Percentiles rank a stretch among this genome's conserved stretches.
Evolutionary conservation across 2,888 invertebrate genomes (phyloP).

Genomic region (Patella caerulea): DNA sequence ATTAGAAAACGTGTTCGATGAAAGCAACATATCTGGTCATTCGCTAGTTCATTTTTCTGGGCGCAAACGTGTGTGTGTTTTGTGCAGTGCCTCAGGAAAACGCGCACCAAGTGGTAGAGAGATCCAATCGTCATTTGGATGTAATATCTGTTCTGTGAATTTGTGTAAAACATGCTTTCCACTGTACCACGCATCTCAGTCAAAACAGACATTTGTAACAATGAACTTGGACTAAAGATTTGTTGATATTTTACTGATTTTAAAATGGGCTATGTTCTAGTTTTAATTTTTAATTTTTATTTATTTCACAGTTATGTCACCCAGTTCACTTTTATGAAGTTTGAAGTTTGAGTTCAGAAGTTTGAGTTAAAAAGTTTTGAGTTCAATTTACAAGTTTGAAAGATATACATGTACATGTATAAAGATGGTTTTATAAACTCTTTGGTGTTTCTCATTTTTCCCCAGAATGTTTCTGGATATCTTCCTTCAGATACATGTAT

Average conservation of each 20-base stretch:
- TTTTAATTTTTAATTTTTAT: too few relatives aligned
- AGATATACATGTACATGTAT: too few relatives aligned
- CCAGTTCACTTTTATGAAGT: too few relatives aligned
- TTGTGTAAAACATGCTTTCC: constrained; percentile 5
- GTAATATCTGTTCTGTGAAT: background rate
- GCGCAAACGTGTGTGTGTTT: background rate
- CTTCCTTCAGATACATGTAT: too few relatives aligned
- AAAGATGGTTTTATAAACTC: too few relatives aligned
- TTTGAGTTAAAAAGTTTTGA: too few relatives aligned
- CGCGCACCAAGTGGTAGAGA: background rate
- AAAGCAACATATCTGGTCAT: background rate
- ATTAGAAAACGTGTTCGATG: background rate
- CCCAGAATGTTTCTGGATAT: too few relatives aligned
- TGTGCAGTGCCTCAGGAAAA: background rate
- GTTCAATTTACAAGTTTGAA: too few relatives aligned
- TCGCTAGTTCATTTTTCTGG: background rate
- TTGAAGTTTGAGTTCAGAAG: too few relatives aligned
- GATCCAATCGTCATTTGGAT: background rate
- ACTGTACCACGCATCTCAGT: background rate
- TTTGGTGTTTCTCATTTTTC: too few relatives aligned
- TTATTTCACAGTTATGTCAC: too few relatives aligned
- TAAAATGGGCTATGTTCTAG: too few relatives aligned
- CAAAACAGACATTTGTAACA: background rate
- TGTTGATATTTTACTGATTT: background rate
- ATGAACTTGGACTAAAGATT: background rate